phyloP scores from a whole-genome alignment of 2,888 invertebrate species.

The Yponomeuta malinellus region DNA sequence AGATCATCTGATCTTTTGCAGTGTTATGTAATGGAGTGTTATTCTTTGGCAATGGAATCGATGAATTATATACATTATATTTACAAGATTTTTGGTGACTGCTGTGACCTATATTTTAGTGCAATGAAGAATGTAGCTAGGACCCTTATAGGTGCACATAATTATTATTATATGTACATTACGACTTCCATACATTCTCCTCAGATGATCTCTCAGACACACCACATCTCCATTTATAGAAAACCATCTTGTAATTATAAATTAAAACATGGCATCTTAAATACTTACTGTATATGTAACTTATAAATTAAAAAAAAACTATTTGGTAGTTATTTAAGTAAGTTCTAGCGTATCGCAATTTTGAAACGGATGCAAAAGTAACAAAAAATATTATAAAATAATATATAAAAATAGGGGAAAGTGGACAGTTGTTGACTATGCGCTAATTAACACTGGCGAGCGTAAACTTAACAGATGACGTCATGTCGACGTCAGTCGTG shows the following conservation, averaged over 20 bases:
- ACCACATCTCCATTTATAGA: conserved; percentile 24
- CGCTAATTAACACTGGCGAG: background rate
- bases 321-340: conserved; percentile 67
- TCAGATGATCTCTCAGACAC: background rate
- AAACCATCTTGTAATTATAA: conserved; percentile 50
- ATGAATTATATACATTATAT: background rate
- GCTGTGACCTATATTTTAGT: background rate
- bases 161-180: background rate
- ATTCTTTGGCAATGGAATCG: background rate
- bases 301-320: conserved; percentile 47
- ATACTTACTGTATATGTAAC: conserved; percentile 60
- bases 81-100: background rate
- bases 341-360: conserved; percentile 50
- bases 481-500: no score
- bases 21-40: background rate
- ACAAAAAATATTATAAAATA: conserved; percentile 29
- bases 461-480: no score
- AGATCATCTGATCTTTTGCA: conserved; percentile 29
- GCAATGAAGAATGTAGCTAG: conserved; percentile 18
- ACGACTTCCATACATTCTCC: background rate
- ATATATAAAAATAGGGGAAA: background rate
- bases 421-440: conserved; percentile 25
- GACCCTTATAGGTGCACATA: background rate
- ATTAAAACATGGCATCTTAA: conserved; percentile 53
- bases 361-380: conserved; percentile 38